A percentile compares a stretch with the other conserved stretches of the same genome.
Evolutionary conservation across 1,140 invertebrate species (phyloP).

Genomic region (Trachymyrmex septentrionalis): DNA sequence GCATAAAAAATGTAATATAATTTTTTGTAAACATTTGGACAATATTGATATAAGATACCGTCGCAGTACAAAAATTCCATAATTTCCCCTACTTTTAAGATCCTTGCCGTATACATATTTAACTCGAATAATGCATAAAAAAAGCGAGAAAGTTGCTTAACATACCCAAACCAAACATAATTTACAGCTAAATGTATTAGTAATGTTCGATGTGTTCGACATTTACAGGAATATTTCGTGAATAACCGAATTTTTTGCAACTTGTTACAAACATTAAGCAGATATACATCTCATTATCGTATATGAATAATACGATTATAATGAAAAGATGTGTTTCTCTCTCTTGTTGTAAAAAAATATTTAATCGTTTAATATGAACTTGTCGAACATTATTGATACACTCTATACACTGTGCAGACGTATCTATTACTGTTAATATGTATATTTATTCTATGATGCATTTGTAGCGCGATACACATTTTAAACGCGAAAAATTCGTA

Average conservation of each 20-base stretch:
- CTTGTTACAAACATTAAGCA: not conserved
- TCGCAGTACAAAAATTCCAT: constrained; percentile 74
- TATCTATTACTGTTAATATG: constrained; percentile 70
- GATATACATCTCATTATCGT: not conserved
- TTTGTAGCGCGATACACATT: constrained; percentile 70
- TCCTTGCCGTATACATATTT: constrained; percentile 65
- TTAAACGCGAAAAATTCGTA: constrained; percentile 62
- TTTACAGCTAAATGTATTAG: constrained; percentile 6
- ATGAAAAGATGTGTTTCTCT: not conserved
- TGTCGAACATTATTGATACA: constrained; percentile 2
- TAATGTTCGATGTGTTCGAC: constrained; percentile 1
- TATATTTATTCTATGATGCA: constrained; percentile 75
- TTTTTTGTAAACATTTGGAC: constrained; percentile 75
- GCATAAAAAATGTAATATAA: constrained; percentile 74
- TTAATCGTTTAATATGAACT: not conserved
- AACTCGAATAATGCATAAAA: constrained; percentile 28
- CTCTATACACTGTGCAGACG: constrained; percentile 42
- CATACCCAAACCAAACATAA: constrained; percentile 14
- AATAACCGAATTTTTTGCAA: not conserved
- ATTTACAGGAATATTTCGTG: not conserved
- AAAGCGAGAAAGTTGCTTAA: constrained; percentile 35
- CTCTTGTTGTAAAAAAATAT: constrained; percentile 2
- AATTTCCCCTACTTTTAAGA: constrained; percentile 72
- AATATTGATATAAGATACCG: constrained; percentile 75
- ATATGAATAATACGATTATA: not conserved